Conservation (phyloP, 1,140 invertebrate species). For the Pseudomyrmex pallidus region DNA sequence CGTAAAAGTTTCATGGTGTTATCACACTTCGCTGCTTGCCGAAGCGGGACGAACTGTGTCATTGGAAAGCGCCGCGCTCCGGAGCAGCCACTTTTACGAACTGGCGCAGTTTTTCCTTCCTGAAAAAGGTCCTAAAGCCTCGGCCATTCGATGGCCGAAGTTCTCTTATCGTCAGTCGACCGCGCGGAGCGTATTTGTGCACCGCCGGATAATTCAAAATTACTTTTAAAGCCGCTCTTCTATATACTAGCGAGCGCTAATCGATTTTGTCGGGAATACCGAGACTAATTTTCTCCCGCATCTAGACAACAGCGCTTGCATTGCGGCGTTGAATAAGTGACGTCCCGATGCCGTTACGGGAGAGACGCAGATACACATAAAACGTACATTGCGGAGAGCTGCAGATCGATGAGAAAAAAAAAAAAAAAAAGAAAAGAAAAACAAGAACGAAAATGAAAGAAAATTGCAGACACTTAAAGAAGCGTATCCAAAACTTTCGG, state of each 20-base stretch:
- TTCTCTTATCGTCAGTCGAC: constrained; percentile 44
- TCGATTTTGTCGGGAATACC: constrained; percentile 26
- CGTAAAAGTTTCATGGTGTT: constrained; percentile 72
- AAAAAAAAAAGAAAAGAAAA: too few relatives aligned
- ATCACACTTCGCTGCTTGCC: constrained; percentile 67
- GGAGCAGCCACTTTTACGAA: constrained; percentile 61
- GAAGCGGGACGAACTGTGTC: constrained; percentile 68
- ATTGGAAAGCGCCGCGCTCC: constrained; percentile 61
- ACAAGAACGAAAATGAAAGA: too few relatives aligned
- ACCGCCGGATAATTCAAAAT: constrained; percentile 52
- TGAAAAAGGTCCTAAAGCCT: constrained; percentile 42
- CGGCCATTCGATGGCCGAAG: constrained; percentile 22
- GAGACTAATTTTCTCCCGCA: constrained; percentile 13
- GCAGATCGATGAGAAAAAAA: neutral
- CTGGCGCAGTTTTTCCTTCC: constrained; percentile 32
- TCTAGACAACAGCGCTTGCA: neutral
- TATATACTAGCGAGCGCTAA: neutral
- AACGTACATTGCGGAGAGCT: neutral
- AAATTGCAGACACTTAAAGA: too few relatives aligned
- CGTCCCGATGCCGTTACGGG: neutral
- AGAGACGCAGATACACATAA: neutral
- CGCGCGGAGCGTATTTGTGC: constrained; percentile 24
- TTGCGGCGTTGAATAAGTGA: neutral
- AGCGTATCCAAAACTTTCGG: too few relatives aligned
- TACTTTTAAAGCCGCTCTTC: constrained; percentile 39